A percentile compares a stretch with the other conserved stretches of the same genome.
Conservation (phyloP, 2,888 invertebrate species). For the Idaea dimidiata region DNA sequence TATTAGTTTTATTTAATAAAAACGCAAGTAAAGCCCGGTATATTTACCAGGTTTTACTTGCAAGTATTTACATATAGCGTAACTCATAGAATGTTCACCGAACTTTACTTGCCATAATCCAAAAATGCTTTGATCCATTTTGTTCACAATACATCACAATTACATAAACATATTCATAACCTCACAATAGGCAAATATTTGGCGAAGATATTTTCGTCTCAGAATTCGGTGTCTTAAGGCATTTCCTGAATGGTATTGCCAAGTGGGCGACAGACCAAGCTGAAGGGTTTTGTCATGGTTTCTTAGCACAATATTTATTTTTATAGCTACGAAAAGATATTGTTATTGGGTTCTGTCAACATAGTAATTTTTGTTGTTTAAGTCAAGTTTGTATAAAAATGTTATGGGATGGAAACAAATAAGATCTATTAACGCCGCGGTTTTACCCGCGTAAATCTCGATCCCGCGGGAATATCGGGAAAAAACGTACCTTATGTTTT, state of each 20-base stretch:
- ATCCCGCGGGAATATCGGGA: no score
- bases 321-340: neutral
- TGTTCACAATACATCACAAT: neutral
- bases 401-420: neutral
- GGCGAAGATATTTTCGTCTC: neutral
- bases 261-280: neutral
- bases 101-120: neutral
- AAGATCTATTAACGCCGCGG: no score
- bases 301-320: neutral
- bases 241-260: neutral
- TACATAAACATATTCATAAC: neutral
- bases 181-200: neutral
- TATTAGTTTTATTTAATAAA: no score
- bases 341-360: neutral
- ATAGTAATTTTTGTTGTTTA: neutral
- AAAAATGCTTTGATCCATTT: neutral
- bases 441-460: no score
- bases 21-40: no score
- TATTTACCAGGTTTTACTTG: no score
- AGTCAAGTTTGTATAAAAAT: neutral
- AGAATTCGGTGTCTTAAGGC: neutral
- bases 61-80: no score
- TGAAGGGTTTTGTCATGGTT: conserved; percentile 1
- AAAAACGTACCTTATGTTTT: no score
- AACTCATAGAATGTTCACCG: neutral